A percentile compares a stretch with the other conserved stretches of the same genome.
These are phyloP conservation scores for Drosophila suzukii DNA, from an alignment of 1,140 invertebrate species.

Conservation along the genomic window DNA sequence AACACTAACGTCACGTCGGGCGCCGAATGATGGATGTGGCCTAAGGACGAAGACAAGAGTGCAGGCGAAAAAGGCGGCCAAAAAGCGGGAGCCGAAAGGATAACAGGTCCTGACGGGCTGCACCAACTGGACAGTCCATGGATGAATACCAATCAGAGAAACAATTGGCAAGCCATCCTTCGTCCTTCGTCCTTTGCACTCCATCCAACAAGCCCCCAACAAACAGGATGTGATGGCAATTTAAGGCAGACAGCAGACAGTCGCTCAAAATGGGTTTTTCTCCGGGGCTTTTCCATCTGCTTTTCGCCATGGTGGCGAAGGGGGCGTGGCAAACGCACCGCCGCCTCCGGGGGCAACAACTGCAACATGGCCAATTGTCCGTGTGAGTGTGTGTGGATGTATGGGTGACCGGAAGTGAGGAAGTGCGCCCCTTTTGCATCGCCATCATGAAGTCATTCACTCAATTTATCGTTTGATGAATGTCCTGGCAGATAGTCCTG, in stretches of 20 bases:
- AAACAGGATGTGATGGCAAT: slow-evolving; percentile 81
- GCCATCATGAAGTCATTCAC: slow-evolving; percentile 84
- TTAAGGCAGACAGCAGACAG: slow-evolving; percentile 81
- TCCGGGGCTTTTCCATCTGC: slow-evolving; percentile 25
- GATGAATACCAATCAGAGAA: slow-evolving; percentile 80
- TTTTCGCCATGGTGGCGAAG: slow-evolving; percentile 11
- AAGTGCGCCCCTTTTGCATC: slow-evolving; percentile 76
- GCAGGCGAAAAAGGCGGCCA: slow-evolving; percentile 54
- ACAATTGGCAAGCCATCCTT: slow-evolving; percentile 60
- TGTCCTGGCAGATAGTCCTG: slow-evolving; percentile 80
- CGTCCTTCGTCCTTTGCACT: slow-evolving; percentile 8
- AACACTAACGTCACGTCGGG: slow-evolving; percentile 79
- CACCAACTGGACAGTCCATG: slow-evolving; percentile 55
- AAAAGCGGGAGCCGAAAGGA: slow-evolving; percentile 41
- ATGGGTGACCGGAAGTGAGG: slow-evolving; percentile 39
- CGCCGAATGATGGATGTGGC: slow-evolving; percentile 74
- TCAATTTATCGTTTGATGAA: slow-evolving; percentile 85
- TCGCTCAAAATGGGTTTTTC: slow-evolving; percentile 59
- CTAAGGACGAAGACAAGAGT: slow-evolving; percentile 64
- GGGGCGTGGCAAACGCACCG: slow-evolving; percentile 15
- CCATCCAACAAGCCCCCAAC: neutral
- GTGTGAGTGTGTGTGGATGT: slow-evolving; percentile 4
- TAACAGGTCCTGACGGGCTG: slow-evolving; percentile 33
- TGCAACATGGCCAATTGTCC: slow-evolving; percentile 67
- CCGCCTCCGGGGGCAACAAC: slow-evolving; percentile 18